A percentile compares a stretch with the other conserved stretches of the same genome.
phyloP scores from a whole-genome alignment of 2,113 vertebrate genomes.

The Parotia lawesii region DNA sequence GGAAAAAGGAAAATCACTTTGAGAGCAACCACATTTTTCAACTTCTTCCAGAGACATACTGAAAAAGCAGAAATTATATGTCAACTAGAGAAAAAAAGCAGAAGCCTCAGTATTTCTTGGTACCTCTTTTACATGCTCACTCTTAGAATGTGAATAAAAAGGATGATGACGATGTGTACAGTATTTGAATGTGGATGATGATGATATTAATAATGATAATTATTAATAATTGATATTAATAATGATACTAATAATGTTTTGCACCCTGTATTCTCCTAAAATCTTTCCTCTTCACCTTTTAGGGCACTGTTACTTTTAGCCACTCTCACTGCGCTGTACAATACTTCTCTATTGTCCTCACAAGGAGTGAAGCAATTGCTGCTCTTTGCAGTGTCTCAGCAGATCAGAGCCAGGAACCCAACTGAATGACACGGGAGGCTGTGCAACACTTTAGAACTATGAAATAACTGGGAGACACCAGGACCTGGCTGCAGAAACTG shows the following conservation, averaged over 20 bases:
- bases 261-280: background rate
- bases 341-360: background rate
- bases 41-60: background rate
- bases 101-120: background rate
- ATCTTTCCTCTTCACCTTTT: background rate
- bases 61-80: background rate
- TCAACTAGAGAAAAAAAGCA: background rate
- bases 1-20: background rate
- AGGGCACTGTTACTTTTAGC: background rate
- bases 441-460: background rate
- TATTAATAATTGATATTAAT: no score
- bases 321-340: background rate
- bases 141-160: background rate
- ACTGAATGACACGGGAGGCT: fast-evolving
- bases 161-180: background rate
- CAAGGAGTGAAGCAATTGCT: fast-evolving
- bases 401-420: fast-evolving
- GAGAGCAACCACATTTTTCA: background rate
- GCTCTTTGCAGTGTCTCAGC: background rate
- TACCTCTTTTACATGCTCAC: background rate
- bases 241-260: background rate
- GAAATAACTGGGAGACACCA: background rate
- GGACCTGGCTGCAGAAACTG: background rate
- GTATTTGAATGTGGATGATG: background rate
- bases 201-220: background rate